A percentile compares a stretch with the other conserved stretches of the same genome.
Conservation (phyloP, 1,140 invertebrate genomes). For the Drosophila teissieri region DNA sequence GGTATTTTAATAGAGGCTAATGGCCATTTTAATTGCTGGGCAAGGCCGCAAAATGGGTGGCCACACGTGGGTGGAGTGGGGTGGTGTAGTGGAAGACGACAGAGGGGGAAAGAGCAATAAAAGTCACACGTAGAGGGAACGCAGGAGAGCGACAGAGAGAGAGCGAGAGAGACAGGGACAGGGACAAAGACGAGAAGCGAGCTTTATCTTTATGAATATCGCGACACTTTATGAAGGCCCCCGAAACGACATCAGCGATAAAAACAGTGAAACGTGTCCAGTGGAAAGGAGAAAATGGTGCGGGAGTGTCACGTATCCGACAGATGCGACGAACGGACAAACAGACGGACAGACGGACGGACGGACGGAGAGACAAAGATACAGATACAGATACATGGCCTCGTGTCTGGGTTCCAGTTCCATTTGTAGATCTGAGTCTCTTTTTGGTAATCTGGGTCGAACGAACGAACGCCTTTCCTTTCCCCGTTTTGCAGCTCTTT, state of each 20-base stretch:
- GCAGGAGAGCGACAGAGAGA: not conserved
- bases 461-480: not conserved
- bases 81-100: not conserved
- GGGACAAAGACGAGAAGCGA: slow-evolving; percentile 14
- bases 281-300: slow-evolving; percentile 23
- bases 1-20: slow-evolving; percentile 69
- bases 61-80: not conserved
- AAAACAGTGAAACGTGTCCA: slow-evolving; percentile 51
- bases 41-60: slow-evolving; percentile 21
- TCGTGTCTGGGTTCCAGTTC: slow-evolving; percentile 8
- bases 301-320: slow-evolving; percentile 48
- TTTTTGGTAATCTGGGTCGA: slow-evolving; percentile 7
- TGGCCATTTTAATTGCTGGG: slow-evolving; percentile 59
- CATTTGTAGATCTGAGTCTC: not conserved
- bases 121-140: slow-evolving; percentile 19
- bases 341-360: slow-evolving; percentile 7
- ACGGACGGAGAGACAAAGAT: not conserved
- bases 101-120: slow-evolving; percentile 27
- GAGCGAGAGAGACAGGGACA: not conserved
- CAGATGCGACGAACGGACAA: slow-evolving; percentile 20
- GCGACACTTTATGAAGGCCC: slow-evolving; percentile 65
- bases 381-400: slow-evolving; percentile 17
- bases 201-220: slow-evolving; percentile 72
- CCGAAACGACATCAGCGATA: slow-evolving; percentile 54
- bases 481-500: not conserved